Base-by-base conservation (phyloP, 2,113 vertebrate species). In the Gobius niger region DNA sequence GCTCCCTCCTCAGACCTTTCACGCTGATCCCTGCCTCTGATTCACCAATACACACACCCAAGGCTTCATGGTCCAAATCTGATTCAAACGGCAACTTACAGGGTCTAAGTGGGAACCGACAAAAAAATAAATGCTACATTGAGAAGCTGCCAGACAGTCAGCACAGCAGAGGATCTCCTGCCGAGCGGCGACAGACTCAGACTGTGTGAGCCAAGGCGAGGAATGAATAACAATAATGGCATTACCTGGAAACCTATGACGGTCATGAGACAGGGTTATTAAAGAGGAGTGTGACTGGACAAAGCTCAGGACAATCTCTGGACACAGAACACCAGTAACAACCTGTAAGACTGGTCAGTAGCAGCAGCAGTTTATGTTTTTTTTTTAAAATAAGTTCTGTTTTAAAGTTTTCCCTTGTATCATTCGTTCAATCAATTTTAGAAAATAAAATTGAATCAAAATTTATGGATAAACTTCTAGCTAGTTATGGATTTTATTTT, bases 181-280 rank as follows among this genome's bases (percentile, higher is more conserved):
- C 47, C 52, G 75, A 69, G 67, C 16, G 4, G 47, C 68, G 80
- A 71, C 52, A 47, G 69, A 65, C 47, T 53, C 51, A 67, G 63
- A 47, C 44, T 47, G 52, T 52, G 57, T 49, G 44, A 47, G 42
- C 41, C 47, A 70, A 73, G 60, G 67, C 1, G 14, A 53, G 1
- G 50, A 0, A 52, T 34, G 24, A 34, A 34, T 34, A 49, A 41
- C 8, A 44, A 14, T 60, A 41, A 10, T 9, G 14, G 14, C 8
- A n/a, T 44, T 60, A 60, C 57, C 40, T 60, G 40, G 7, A 60
- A 10, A 13, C 9, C 13, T 40, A 47, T 72, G 15, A 47, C 4
- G 18, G 19, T 18, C 7, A 44, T 47, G 8, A 63, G 15, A 13
- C 14, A 7, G n/a, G n/a, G 7, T 1, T 41, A 49, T 49, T 2